Percentiles rank a stretch among this genome's conserved stretches.
phyloP scores from a whole-genome alignment of 2,113 vertebrate species.

The Pygoscelis antarcticus region DNA sequence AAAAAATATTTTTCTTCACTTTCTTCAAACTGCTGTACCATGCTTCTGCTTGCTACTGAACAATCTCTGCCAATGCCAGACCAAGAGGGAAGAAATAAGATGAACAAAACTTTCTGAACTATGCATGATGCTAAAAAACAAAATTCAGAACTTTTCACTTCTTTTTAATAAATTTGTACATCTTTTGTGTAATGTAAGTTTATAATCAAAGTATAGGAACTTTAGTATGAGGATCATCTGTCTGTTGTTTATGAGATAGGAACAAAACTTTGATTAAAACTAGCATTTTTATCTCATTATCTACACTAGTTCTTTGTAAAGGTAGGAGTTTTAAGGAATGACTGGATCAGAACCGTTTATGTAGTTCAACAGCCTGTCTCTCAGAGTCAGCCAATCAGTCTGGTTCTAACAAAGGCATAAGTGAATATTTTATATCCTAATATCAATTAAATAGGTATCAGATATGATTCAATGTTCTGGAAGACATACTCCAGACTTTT shows the following conservation, averaged over 20 bases:
- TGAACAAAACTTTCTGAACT: background rate
- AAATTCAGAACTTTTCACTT: background rate
- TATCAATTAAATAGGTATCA: background rate
- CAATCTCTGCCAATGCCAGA: background rate
- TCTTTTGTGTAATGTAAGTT: background rate
- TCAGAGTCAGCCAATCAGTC: background rate
- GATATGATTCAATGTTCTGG: background rate
- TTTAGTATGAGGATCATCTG: background rate
- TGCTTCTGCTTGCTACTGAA: background rate
- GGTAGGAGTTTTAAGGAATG: background rate
- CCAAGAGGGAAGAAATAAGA: background rate
- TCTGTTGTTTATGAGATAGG: background rate
- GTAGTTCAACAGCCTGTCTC: background rate
- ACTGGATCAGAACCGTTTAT: background rate
- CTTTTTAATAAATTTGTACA: background rate
- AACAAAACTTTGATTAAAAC: background rate
- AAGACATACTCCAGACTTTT: background rate
- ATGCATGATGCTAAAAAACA: fast-evolving
- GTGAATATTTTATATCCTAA: background rate
- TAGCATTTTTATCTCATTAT: background rate
- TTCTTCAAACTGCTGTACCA: background rate
- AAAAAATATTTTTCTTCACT: background rate
- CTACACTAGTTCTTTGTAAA: background rate
- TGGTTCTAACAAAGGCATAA: background rate
- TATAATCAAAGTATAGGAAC: background rate